phyloP scores from a whole-genome alignment of 2,113 vertebrate species.

The Cricetomys ansorgei region DNA sequence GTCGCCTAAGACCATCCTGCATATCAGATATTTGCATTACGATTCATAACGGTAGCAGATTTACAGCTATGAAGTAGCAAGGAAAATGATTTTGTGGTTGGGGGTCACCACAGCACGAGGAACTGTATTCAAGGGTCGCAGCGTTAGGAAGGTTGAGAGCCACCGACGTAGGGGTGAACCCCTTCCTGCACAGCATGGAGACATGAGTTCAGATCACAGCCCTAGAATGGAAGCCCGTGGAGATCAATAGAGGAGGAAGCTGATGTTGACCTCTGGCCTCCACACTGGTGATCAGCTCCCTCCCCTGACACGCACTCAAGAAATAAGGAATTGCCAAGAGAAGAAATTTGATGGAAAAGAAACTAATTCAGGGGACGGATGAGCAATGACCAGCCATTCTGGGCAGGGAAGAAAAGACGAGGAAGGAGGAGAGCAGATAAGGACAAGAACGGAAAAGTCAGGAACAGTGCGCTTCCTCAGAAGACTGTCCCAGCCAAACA shows the following conservation, averaged over 20 bases:
- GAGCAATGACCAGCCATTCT: background rate
- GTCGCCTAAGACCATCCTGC: no score
- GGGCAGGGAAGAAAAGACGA: background rate
- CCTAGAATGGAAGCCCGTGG: no score
- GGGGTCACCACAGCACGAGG: no score
- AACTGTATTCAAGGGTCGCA: no score
- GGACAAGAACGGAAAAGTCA: background rate
- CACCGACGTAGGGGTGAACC: no score
- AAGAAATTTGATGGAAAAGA: conserved; percentile 11
- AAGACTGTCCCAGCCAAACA: background rate
- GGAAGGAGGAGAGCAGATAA: background rate
- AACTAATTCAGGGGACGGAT: background rate
- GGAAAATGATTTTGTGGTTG: no score
- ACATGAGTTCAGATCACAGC: background rate
- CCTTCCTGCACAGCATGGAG: background rate
- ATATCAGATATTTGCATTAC: no score
- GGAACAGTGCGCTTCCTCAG: background rate
- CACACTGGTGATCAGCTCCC: no score
- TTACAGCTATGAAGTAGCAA: no score
- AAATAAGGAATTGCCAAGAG: background rate
- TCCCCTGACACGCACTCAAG: background rate
- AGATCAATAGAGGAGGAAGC: background rate
- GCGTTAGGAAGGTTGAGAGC: no score
- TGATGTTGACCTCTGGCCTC: no score
- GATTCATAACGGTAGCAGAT: no score